Base-by-base conservation (phyloP, 2,888 invertebrate genomes). In the Hirtodrosophila alboralis region DNA sequence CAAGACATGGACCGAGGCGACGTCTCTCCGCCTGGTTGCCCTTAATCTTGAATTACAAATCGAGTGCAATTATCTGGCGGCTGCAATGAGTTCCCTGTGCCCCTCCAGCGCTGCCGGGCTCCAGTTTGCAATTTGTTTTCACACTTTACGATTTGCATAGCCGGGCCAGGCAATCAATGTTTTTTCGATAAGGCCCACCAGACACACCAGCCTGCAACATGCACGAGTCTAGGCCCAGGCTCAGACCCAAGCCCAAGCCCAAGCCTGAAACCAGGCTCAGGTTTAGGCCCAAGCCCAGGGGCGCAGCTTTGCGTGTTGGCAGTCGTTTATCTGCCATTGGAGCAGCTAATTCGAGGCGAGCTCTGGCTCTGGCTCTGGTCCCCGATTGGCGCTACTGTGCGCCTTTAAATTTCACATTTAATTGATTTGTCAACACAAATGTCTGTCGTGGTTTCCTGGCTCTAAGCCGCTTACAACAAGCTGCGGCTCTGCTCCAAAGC, bases 11-110 rank as follows among this genome's bases (percentile, higher is more conserved):
- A 18, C 18, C 18, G 18, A 31, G 9, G 13, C 21, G 14, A 7
- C 6, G 23, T n/a, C 14, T n/a, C 31, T 31, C 36, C 9, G 48
- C 44, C 37, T 31, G 51, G 31, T 26, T 72, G 87, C 86, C 84
- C 84, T 87, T 84, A 87, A 84, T 84, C 84, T 84, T 84, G 84
- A 87, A 85, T 86, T 80, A 87, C 84, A 87, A 85, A 87, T 84
- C 81, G 81, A 83, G 80, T 80, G 84, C 84, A 86, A 78, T 86
- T 86, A 84, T 81, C 79, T 59, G 84, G 60, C 62, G 64, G 70
- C 68, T 70, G 86, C 86, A 86, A 76, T 84, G 75, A 76, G 86
- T 74, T 65, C 58, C 34, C 58, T 61, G 41, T 26, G 21, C 27
- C 27, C 28, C 23, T 21, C 14, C 1, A 4, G 14, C 14, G 21